phyloP scores from a whole-genome alignment of 2,113 vertebrate species.

The Pollachius pollachius region DNA sequence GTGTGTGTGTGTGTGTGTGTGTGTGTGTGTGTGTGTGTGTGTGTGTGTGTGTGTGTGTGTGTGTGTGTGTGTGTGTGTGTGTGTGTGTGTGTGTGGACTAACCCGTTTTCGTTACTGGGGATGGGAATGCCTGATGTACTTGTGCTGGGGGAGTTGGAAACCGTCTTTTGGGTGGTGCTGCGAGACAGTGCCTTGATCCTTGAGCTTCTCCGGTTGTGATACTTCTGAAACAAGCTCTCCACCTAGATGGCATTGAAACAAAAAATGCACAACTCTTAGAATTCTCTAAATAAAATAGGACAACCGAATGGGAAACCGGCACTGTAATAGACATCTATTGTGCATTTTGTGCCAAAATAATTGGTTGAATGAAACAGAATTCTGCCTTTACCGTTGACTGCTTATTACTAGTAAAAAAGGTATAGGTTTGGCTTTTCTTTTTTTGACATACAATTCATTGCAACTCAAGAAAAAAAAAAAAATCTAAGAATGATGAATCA shows the following conservation, averaged over 20 bases:
- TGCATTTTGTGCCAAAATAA: too few species aligned
- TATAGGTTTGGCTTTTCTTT: too few species aligned
- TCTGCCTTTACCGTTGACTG: too few species aligned
- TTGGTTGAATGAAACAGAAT: too few species aligned
- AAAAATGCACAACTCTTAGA: background rate
- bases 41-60: background rate
- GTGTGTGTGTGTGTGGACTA: conserved; percentile 20
- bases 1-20: background rate
- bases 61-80: background rate
- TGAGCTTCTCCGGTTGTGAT: conserved; percentile 89
- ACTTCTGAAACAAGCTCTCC: conserved; percentile 94
- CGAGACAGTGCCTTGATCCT: conserved; percentile 92
- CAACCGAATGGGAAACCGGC: background rate
- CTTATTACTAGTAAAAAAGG: too few species aligned
- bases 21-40: background rate
- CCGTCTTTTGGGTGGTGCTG: conserved; percentile 93
- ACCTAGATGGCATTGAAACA: conserved; percentile 66
- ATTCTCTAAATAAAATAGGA: background rate
- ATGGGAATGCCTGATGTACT: conserved; percentile 84
- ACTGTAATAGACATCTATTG: background rate
- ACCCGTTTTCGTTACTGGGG: conserved; percentile 91
- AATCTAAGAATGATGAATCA: too few species aligned
- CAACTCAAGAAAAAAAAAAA: too few species aligned
- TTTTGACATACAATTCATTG: too few species aligned
- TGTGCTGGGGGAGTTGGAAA: conserved; percentile 87